phyloP scores from a whole-genome alignment of 2,113 vertebrate genomes.

The Choloepus hoffmanni region DNA sequence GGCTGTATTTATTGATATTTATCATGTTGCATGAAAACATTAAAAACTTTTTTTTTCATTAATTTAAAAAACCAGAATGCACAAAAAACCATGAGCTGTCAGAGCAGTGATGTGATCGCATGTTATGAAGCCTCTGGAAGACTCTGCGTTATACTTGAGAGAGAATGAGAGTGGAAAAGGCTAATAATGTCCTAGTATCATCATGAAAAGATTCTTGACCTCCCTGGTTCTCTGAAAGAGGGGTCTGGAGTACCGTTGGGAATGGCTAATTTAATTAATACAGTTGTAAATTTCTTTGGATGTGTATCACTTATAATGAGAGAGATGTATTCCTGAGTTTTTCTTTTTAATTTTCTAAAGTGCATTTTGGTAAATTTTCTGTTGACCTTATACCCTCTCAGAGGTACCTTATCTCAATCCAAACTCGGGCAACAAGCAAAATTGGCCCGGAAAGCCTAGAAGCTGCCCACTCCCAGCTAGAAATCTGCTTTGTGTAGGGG shows the following conservation, averaged over 20 bases:
- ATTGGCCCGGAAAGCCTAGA: background rate
- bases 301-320: background rate
- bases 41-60: background rate
- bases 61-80: background rate
- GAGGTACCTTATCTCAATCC: background rate
- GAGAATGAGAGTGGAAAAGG: background rate
- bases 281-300: background rate
- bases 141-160: rapidly evolving
- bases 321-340: background rate
- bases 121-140: background rate
- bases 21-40: background rate
- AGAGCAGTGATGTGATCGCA: background rate
- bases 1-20: background rate
- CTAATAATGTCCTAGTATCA: rapidly evolving
- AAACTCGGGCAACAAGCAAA: background rate
- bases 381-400: background rate
- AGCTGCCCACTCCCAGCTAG: rapidly evolving
- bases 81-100: rapidly evolving
- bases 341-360: background rate
- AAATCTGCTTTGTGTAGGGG: background rate
- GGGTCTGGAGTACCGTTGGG: background rate
- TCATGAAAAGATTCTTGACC: background rate
- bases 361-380: background rate
- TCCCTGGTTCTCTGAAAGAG: background rate
- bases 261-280: too few relatives aligned